These are phyloP conservation scores for Tetragonisca angustula DNA, from an alignment of 2,888 invertebrate genomes.

Conservation along the genomic window DNA sequence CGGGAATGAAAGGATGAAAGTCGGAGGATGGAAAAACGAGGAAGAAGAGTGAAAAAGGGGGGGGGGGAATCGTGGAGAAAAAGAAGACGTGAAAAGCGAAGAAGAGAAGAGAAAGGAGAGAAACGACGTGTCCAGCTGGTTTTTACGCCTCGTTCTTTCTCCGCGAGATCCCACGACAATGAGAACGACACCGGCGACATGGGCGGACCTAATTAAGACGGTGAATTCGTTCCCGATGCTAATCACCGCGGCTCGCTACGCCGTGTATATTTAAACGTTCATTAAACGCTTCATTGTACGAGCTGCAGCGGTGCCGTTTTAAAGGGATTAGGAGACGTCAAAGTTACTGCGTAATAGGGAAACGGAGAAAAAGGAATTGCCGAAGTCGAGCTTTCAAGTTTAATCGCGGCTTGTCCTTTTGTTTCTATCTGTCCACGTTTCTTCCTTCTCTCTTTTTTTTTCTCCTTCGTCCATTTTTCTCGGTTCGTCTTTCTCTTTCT, in stretches of 20 bases:
- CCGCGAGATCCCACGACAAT: constrained; percentile 34
- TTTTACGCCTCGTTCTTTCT: constrained; percentile 56
- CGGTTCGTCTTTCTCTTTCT: background rate
- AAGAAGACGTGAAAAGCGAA: background rate
- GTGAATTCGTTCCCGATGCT: constrained; percentile 57
- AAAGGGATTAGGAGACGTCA: constrained; percentile 45
- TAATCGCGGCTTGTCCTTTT: background rate
- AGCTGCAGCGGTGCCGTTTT: background rate
- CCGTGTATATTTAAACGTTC: constrained; percentile 50
- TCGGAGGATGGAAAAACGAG: background rate
- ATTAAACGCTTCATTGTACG: constrained; percentile 47
- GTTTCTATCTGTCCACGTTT: too few species aligned
- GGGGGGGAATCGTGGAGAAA: background rate
- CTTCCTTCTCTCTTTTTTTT: background rate
- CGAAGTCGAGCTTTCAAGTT: background rate
- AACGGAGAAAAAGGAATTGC: background rate
- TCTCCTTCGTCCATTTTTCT: background rate
- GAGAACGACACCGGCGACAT: constrained; percentile 46
- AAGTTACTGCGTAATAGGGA: constrained; percentile 1
- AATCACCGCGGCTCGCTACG: constrained; percentile 46
- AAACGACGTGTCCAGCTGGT: constrained; percentile 53
- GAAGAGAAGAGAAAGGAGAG: background rate
- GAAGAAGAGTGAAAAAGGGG: background rate
- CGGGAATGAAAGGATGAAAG: background rate
- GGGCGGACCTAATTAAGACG: constrained; percentile 59